Percentiles rank a stretch among this genome's conserved stretches.
phyloP scores from a whole-genome alignment of 2,113 vertebrate genomes.

The Pseudopipra pipra region DNA sequence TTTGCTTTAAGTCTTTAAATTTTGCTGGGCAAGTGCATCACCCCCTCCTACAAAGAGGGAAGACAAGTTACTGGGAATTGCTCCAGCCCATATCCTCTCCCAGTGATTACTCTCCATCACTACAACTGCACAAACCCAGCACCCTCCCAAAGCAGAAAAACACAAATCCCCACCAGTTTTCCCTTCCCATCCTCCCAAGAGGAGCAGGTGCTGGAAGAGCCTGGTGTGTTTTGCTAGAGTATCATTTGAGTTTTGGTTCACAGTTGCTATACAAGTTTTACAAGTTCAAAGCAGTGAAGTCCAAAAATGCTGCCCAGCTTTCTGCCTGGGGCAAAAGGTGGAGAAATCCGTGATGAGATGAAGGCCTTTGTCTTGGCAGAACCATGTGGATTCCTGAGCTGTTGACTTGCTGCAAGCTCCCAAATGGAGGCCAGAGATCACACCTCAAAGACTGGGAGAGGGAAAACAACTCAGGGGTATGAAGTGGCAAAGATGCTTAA shows the following conservation, averaged over 20 bases:
- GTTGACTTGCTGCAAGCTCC: constrained; percentile 12
- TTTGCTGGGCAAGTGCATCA: not conserved
- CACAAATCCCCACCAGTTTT: not conserved
- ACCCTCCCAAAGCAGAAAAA: not conserved
- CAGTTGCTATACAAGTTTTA: constrained; percentile 9
- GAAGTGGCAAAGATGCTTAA: not conserved
- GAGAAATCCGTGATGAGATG: not conserved
- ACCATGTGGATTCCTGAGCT: constrained; percentile 35
- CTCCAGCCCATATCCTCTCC: not conserved
- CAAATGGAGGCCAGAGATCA: not conserved
- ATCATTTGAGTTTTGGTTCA: not conserved
- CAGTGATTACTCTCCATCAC: not conserved
- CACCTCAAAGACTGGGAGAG: not conserved
- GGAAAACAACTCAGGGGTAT: not conserved
- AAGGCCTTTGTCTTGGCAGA: constrained; percentile 37
- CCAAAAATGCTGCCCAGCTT: not conserved
- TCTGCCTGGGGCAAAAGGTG: not conserved
- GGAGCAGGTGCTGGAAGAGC: not conserved
- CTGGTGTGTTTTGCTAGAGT: not conserved
- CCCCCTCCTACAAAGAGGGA: not conserved
- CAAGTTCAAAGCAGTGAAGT: not conserved
- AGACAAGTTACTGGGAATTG: not conserved
- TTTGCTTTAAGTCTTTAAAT: not conserved
- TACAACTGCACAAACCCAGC: not conserved
- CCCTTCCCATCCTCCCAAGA: not conserved